Conservation (phyloP, 2,797 vertebrate species). For the Pangasius larnaudii region DNA sequence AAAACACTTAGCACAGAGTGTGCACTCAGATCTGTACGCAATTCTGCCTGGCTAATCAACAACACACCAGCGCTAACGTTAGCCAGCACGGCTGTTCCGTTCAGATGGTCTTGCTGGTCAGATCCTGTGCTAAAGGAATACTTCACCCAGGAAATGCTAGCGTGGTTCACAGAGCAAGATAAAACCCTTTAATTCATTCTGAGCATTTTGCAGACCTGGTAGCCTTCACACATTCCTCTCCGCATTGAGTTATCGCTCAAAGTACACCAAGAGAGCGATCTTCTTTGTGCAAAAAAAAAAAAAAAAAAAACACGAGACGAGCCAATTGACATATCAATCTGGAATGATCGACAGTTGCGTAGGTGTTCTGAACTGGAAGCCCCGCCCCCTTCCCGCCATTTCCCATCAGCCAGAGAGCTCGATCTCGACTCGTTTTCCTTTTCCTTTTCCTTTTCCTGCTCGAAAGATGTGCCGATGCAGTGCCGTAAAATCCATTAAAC, state of each 20-base stretch:
- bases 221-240: background rate
- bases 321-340: background rate
- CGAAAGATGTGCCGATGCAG: too few relatives aligned
- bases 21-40: background rate
- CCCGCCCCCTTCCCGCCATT: background rate
- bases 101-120: background rate
- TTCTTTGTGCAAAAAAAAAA: background rate
- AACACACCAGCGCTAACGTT: constrained; percentile 10
- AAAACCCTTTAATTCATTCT: background rate
- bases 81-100: background rate
- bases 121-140: background rate
- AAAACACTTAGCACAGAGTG: constrained; percentile 14
- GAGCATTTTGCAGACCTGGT: background rate
- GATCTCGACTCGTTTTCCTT: background rate
- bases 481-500: too few relatives aligned
- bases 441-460: background rate
- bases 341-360: background rate
- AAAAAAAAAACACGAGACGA: background rate
- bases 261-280: background rate
- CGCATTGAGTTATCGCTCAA: background rate
- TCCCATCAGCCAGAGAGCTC: background rate
- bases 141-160: background rate
- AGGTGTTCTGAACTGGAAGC: background rate
- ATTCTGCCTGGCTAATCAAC: constrained; percentile 22
- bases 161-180: background rate